Conservation (phyloP, 2,888 invertebrate genomes). For the Spodoptera exigua region DNA sequence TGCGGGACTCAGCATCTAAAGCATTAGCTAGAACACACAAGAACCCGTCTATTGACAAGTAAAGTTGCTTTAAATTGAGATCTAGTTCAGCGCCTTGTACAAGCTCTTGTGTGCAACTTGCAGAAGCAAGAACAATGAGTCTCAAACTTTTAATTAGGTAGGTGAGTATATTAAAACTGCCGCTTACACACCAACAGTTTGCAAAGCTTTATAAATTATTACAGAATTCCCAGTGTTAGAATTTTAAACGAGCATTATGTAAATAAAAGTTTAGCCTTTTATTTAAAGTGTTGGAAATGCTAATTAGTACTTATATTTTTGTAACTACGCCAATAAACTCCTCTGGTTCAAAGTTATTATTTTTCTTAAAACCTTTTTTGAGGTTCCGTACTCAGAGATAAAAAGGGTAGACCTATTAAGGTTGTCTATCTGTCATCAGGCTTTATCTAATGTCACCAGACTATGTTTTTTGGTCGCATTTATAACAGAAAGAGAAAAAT, state of each 20-base stretch:
- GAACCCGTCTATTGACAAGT: slow-evolving; percentile 44
- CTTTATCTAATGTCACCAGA: no score
- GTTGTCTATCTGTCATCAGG: no score
- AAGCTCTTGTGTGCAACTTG: slow-evolving; percentile 30
- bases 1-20: slow-evolving; percentile 10
- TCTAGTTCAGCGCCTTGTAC: slow-evolving; percentile 30
- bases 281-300: slow-evolving; percentile 2
- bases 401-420: no score
- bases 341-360: not conserved
- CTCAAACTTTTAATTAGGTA: slow-evolving; percentile 39
- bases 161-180: slow-evolving; percentile 11
- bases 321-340: not conserved
- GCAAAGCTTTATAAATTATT: slow-evolving; percentile 15
- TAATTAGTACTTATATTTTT: not conserved
- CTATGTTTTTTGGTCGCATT: no score
- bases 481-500: no score
- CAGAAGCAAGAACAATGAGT: slow-evolving; percentile 22
- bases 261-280: slow-evolving; percentile 3
- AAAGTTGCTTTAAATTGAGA: slow-evolving; percentile 50
- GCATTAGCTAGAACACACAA: slow-evolving; percentile 25
- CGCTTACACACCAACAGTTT: slow-evolving; percentile 1
- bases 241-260: slow-evolving; percentile 9
- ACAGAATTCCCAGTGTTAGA: slow-evolving; percentile 4
- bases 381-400: no score
- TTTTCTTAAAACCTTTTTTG: not conserved